phyloP scores from a whole-genome alignment of 2,113 vertebrate genomes.

The Rostratula benghalensis region DNA sequence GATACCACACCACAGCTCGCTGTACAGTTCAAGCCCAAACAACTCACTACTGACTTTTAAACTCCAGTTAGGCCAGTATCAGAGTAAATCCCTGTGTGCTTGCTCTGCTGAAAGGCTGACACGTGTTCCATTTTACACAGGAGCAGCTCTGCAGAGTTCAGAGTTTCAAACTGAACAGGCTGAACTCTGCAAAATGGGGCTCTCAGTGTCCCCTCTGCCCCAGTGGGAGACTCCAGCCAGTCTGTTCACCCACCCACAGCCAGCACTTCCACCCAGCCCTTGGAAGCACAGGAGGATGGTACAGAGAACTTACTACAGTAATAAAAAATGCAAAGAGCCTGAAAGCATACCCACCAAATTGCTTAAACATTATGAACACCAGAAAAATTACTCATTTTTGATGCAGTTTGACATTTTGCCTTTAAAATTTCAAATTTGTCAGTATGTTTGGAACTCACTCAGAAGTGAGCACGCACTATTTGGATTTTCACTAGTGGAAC shows the following conservation, averaged over 20 bases:
- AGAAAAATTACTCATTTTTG: background rate
- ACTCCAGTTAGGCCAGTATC: background rate
- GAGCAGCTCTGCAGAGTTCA: background rate
- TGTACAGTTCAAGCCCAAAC: background rate
- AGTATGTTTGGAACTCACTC: background rate
- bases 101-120: background rate
- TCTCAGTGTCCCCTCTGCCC: background rate
- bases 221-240: background rate
- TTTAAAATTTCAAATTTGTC: background rate
- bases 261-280: background rate
- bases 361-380: background rate
- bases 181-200: background rate
- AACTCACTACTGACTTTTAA: background rate
- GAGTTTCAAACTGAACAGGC: background rate
- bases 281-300: accelerated
- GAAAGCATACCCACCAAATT: background rate
- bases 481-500: background rate
- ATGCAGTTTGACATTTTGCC: background rate
- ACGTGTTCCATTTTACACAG: background rate
- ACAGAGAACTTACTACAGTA: background rate
- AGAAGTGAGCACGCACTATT: background rate
- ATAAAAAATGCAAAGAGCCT: background rate
- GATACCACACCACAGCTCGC: background rate
- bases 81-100: background rate
- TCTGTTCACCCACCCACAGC: accelerated